phyloP scores from a whole-genome alignment of 1,140 invertebrate species.

The Xylocopa sonorina region DNA sequence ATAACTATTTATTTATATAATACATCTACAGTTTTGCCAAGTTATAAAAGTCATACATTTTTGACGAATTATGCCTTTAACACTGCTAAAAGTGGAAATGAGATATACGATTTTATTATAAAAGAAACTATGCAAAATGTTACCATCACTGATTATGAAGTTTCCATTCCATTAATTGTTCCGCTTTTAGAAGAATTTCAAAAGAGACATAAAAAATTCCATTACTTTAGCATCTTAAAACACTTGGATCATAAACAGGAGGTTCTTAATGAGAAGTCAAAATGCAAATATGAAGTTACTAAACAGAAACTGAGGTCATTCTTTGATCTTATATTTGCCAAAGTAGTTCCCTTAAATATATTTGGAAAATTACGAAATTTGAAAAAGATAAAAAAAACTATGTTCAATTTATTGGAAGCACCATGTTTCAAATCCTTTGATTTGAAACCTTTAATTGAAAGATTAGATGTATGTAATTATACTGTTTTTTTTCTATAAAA shows the following conservation, averaged over 20 bases:
- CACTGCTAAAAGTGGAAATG: neutral
- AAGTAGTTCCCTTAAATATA: conserved; percentile 8
- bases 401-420: neutral
- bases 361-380: conserved; percentile 19
- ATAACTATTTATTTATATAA: conserved; percentile 6
- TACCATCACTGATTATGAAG: neutral
- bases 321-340: conserved; percentile 16
- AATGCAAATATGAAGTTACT: neutral
- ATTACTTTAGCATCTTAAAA: neutral
- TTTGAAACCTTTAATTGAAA: conserved; percentile 10
- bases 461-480: conserved; percentile 25
- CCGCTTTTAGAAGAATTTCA: conserved; percentile 5
- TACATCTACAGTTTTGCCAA: neutral
- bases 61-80: neutral
- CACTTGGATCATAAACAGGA: neutral
- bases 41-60: neutral
- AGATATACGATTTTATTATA: conserved; percentile 21
- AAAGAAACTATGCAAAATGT: neutral
- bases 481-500: too few relatives aligned
- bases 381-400: neutral
- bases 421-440: neutral
- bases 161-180: neutral
- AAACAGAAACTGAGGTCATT: neutral
- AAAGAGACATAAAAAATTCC: neutral
- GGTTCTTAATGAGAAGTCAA: neutral